Evolutionary conservation across 2,888 invertebrate species (phyloP), one percentile per base, ranked within the genome.

Genomic region (Acholoe squamosa): DNA sequence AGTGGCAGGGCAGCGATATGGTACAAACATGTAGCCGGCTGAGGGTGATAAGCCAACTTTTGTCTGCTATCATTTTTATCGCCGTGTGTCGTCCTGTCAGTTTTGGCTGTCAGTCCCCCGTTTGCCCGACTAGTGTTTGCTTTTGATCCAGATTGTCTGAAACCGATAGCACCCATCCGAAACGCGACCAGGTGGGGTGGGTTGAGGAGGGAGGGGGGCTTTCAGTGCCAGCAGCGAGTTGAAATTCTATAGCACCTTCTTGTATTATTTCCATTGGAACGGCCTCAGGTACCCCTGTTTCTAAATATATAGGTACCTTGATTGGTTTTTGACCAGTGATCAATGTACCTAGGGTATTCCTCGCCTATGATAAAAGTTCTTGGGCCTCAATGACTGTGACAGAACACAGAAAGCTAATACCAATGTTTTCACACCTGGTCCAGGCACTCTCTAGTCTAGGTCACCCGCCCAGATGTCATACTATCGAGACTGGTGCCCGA

Each of bases 161-260:
- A 71, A 71, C 28, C 14, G 71, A 71, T 71, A 71, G 71, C 28
- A 28, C 31, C 31, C 31, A 28, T 71, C 71, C 25, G 71, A 71
- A 71, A 71, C 31, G 28, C 71, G 28, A 71, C 71, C 71, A 71
- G 71, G 71, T 71, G 25, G 71, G 31, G 71, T 7, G 71, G 71
- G 7, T 14, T 14, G 61, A 3, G 61, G 61, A n/a, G 14, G 19
- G 61, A 0, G 61, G 61, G 61, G 61, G 61, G 28, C 71, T 71
- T 43, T n/a, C 71, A 28, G 3, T 71, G 71, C 19, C 31, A n/a
- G 22, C 16, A 33, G 22, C 7, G 33, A n/a, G 34, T 34, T 19
- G 80, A 80, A 33, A 80, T 80, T 80, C 80, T 33, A 80, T 80
- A 80, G 80, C 34, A 5, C 43, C 80, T 80, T 80, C n/a, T n/a